Conservation (phyloP, 2,113 vertebrate species). For the Caranx melampygus region DNA sequence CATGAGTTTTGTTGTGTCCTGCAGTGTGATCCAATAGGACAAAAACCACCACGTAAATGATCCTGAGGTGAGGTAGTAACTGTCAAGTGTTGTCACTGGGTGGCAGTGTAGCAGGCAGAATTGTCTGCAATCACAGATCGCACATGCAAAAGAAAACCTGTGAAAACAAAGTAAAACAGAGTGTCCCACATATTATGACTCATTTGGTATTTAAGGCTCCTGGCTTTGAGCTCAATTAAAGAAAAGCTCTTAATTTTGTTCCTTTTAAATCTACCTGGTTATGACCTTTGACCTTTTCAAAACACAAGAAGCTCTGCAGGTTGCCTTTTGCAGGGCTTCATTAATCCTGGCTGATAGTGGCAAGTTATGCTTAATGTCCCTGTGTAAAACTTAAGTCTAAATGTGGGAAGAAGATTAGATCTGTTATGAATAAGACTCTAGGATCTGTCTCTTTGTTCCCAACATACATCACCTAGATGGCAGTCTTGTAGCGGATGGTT, state of each 20-base stretch:
- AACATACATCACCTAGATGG: neutral
- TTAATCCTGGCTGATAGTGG: neutral
- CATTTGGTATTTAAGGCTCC: no score
- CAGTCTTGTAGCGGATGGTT: no score
- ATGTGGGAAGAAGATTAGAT: neutral
- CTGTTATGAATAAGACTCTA: neutral
- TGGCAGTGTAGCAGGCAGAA: constrained; percentile 4
- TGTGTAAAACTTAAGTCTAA: neutral
- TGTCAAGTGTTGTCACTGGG: neutral
- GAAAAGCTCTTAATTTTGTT: neutral
- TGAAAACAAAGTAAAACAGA: neutral
- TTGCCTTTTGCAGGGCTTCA: neutral
- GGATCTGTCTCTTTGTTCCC: neutral
- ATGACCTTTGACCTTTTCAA: neutral
- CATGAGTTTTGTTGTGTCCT: neutral
- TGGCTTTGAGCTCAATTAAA: neutral
- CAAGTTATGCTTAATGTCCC: neutral
- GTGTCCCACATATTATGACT: neutral
- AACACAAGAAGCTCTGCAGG: neutral
- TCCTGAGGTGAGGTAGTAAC: neutral
- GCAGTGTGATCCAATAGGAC: neutral
- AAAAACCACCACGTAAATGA: neutral
- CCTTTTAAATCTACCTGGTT: neutral
- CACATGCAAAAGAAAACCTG: neutral
- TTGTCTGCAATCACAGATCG: neutral